A percentile compares a stretch with the other conserved stretches of the same genome.
Conservation (phyloP, 2,888 invertebrate genomes). For the Athrips mouffetella region DNA sequence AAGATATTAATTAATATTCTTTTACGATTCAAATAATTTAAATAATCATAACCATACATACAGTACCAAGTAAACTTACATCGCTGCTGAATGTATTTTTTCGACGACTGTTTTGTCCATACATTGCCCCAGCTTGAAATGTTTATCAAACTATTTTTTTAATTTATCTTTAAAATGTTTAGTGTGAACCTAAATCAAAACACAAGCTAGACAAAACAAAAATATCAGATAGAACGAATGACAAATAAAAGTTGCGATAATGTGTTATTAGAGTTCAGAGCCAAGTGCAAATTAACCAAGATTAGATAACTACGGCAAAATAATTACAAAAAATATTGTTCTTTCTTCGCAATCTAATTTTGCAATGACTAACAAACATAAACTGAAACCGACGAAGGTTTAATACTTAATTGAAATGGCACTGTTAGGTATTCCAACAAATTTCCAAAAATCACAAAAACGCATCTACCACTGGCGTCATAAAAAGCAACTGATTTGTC, state of each 20-base stretch:
- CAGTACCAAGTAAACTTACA: slow-evolving; percentile 48
- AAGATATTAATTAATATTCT: neutral
- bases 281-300: neutral
- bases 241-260: neutral
- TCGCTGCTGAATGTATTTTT: slow-evolving; percentile 50
- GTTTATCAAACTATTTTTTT: slow-evolving; percentile 1
- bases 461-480: slow-evolving; percentile 21
- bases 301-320: too few relatives aligned
- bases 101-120: slow-evolving; percentile 76
- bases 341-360: too few relatives aligned
- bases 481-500: slow-evolving; percentile 39
- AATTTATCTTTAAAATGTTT: too few relatives aligned
- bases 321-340: too few relatives aligned
- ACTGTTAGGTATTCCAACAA: neutral
- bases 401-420: too few relatives aligned
- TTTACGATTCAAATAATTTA: neutral
- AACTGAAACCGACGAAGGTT: too few relatives aligned
- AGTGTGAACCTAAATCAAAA: too few relatives aligned
- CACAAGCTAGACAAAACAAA: neutral
- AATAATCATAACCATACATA: too few relatives aligned
- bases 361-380: too few relatives aligned
- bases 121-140: slow-evolving; percentile 80
- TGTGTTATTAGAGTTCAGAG: too few relatives aligned
- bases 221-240: too few relatives aligned
- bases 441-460: neutral